Base-by-base conservation (phyloP, 2,113 vertebrate genomes). In the Marcusenius ussheri region DNA sequence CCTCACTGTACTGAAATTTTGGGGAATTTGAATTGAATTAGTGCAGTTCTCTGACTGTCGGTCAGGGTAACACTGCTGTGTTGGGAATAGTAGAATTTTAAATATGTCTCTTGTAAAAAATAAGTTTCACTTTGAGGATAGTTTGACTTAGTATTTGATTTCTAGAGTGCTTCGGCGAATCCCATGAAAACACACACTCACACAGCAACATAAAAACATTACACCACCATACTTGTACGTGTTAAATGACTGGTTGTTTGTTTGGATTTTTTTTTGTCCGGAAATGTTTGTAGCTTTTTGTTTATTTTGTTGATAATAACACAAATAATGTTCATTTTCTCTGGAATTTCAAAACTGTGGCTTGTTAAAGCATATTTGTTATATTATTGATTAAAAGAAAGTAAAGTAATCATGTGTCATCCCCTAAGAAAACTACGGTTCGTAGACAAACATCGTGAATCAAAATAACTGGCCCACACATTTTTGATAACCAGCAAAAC, bases 341-440 rank as follows among this genome's bases (percentile, higher is more conserved):
- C 83, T 31, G 35, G 21, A 89, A 85, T 53, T 83, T 84, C 31
- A 42, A 49, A 56, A 88, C 88, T 58, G 70, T 88, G n/a, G 27
- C 50, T 50, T 77, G 21, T 89, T 89, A n/a, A 45, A 24, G 27
- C 21, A 8, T 24, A 31, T 46, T 46, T 89, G n/a, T 89, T 70
- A 85, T 58, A n/a, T 80, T 80, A 88, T 74, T 87, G 70, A 84
- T 84, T 84, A 84, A 84, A 84, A 47, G 39, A 47, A 47, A 84
- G 83, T 47, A 46, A 84, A 5, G 19, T 24, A 42, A 80, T 5
- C 17, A 77, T 6, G 74, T 19, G 35, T 80, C 35, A 80, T 80
- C 31, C 31, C 74, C 74, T 39, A 6, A 6, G 15, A 80, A 80
- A 80, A 8, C 31, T 39, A 80, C 13, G 74, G 31, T 2, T 42